phyloP scores from a whole-genome alignment of 2,888 invertebrate genomes.

The Deroplatys truncata region DNA sequence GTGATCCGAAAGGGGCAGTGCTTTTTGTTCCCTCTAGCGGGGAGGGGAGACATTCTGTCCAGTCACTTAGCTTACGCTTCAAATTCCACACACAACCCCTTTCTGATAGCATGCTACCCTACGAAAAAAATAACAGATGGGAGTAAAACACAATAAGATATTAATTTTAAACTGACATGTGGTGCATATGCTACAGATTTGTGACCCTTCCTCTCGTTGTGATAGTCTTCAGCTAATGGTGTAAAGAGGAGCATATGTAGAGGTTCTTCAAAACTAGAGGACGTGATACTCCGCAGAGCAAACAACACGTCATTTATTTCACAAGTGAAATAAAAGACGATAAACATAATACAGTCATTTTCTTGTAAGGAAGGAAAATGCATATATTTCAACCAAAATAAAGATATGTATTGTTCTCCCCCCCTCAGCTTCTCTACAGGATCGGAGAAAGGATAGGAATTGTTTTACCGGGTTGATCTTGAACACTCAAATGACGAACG shows the following conservation, averaged over 20 bases:
- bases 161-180: neutral
- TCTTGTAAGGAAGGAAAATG: no score
- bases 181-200: neutral
- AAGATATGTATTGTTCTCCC: no score
- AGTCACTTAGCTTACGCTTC: neutral
- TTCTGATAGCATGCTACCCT: neutral
- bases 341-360: no score
- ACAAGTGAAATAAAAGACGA: no score
- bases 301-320: no score
- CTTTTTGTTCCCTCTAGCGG: neutral
- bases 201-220: neutral
- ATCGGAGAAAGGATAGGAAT: no score
- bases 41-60: neutral
- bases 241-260: neutral
- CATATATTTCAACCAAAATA: no score
- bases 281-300: no score
- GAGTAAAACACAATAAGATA: neutral
- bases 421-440: no score
- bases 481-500: no score
- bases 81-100: neutral
- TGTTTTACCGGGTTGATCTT: no score
- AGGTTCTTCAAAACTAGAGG: neutral
- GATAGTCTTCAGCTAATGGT: neutral
- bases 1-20: neutral
- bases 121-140: neutral